Base-by-base conservation (phyloP, 2,888 invertebrate species). In the Netelia fuscicornis region DNA sequence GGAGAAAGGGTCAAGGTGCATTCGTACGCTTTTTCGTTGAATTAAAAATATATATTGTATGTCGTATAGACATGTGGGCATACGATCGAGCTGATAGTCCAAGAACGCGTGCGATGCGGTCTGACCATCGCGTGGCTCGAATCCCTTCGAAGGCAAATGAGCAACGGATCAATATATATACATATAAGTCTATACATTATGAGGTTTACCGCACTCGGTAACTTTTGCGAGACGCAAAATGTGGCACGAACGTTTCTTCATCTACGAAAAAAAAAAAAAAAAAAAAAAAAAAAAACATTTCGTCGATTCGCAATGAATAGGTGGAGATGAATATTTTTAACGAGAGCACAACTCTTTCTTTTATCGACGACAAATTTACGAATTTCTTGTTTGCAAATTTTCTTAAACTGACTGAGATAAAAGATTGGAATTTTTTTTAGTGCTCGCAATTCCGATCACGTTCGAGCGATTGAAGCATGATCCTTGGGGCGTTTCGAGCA, bases 101-200 rank as follows among this genome's bases (percentile, higher is more conserved):
- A 58, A 77, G 48, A n/a, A 48, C 76, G 65, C 76, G 65, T 76
- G 56, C 17, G 37, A 52, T 2, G 8, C 17, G 58, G 58, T 44
- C 77, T 67, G 67, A 67, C 67, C 77, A 68, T 77, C 77, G 77
- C 77, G 67, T 67, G 77, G 67, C 68, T 78, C 68, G 48, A 68
- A 68, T 78, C 68, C 68, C 78, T 68, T 70, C 60, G 3, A 68
- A 78, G 6, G 68, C 42, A 48, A 44, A 78, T 78, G 67, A 68
- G 48, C 68, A 58, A 68, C 17, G 60, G 48, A 62, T 70, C 70
- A 30, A 70, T 78, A 37, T 58, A 65, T n/a, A 48, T 17, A 17
- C 25, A 10, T 48, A 48, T 48, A 48, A 2, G 13, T 13, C 1
- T 48, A 48, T 48, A 48, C 2, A 48, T 13, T 48, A 8, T 11